Conservation (phyloP, 2,797 vertebrate genomes). For the Sebastes nivosus region DNA sequence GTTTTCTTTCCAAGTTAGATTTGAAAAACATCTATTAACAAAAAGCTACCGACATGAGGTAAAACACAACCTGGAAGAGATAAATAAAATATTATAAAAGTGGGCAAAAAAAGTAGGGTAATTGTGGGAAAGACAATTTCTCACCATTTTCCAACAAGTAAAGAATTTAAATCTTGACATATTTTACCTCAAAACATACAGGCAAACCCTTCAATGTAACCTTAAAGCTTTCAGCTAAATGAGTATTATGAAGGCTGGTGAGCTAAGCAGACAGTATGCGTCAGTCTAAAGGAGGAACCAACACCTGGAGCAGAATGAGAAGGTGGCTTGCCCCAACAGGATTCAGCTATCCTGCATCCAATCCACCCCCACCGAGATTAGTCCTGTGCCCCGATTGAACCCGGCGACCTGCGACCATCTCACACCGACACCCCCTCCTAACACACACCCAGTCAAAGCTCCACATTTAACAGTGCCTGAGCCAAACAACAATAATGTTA, state of each 20-base stretch:
- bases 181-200: not conserved
- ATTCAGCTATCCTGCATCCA: conserved; percentile 63
- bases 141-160: not conserved
- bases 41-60: not conserved
- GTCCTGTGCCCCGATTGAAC: conserved; percentile 60
- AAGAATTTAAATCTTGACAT: not conserved
- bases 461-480: not conserved
- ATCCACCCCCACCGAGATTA: conserved; percentile 73
- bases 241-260: not conserved
- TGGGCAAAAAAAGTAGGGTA: not conserved
- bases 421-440: conserved; percentile 20
- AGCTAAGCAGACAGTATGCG: conserved; percentile 16
- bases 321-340: conserved; percentile 72
- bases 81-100: not conserved
- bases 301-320: conserved; percentile 63
- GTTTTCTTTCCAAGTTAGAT: not conserved
- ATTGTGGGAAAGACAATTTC: not conserved
- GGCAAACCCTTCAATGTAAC: not conserved
- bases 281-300: conserved; percentile 39
- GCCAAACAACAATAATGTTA: conserved; percentile 6
- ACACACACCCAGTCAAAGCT: not conserved
- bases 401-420: conserved; percentile 64
- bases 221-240: not conserved
- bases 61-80: not conserved
- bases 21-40: not conserved